Conservation (phyloP, 37 sponge, comb jelly and placozoan species). For the Agelas oroides region DNA sequence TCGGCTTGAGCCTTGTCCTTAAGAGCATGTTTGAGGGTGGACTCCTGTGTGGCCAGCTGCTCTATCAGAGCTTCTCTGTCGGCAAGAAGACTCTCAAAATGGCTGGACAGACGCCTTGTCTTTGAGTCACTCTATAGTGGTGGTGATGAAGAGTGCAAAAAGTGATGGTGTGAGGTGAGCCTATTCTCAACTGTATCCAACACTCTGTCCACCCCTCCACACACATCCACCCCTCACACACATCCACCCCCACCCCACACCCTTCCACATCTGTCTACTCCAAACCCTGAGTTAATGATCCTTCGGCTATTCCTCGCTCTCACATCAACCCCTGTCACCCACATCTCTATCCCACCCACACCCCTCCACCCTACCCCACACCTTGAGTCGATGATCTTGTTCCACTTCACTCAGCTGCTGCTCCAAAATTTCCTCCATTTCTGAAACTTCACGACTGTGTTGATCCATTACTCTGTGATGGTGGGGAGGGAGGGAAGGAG, state of each 20-base stretch:
- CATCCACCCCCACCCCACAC: too few relatives aligned
- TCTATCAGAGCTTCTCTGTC: conserved; percentile 48
- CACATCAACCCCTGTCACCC: too few relatives aligned
- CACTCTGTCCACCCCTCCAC: not conserved
- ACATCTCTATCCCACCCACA: too few relatives aligned
- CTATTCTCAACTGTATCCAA: not conserved
- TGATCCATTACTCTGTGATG: conserved; percentile 35
- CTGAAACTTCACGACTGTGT: conserved; percentile 51
- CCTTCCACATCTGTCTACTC: too few relatives aligned
- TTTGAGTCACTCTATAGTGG: conserved; percentile 35
- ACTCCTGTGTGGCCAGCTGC: conserved; percentile 36
- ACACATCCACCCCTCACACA: too few relatives aligned
- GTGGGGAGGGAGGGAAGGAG: not conserved
- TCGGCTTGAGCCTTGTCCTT: conserved; percentile 22
- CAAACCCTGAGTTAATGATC: too few relatives aligned
- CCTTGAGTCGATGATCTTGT: conserved; percentile 17
- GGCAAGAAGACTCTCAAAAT: conserved; percentile 45
- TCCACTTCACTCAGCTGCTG: conserved; percentile 40
- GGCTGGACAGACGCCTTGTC: conserved; percentile 34
- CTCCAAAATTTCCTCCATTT: conserved; percentile 51
- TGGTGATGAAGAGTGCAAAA: not conserved
- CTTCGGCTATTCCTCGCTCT: too few relatives aligned
- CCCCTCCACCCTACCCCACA: conserved; percentile 17
- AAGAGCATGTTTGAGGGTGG: conserved; percentile 30
- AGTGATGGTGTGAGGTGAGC: too few relatives aligned